Evolutionary conservation across 2,797 vertebrate genomes (phyloP).

Genomic region (Lacerta bilineata): DNA sequence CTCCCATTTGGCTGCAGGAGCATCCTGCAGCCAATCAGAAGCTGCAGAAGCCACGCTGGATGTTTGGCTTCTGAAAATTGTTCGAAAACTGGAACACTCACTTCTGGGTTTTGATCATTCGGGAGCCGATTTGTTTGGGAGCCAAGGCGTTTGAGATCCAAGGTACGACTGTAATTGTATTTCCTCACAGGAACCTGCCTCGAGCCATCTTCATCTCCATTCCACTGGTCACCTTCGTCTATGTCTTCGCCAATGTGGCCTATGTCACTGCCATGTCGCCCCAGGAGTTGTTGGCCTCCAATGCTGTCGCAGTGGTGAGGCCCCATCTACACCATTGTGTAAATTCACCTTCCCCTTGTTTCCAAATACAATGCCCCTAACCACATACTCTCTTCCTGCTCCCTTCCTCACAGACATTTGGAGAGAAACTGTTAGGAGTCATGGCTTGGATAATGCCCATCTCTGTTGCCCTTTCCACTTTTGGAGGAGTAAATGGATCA

Average conservation of each 20-base stretch:
- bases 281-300: constrained; percentile 92
- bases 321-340: neutral
- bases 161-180: constrained; percentile 34
- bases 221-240: constrained; percentile 94
- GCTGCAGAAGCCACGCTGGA: no score
- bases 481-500: constrained; percentile 95
- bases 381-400: neutral
- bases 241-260: constrained; percentile 95
- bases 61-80: no score
- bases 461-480: constrained; percentile 94
- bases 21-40: no score
- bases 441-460: constrained; percentile 98
- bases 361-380: neutral
- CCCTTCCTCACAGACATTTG: constrained; percentile 86
- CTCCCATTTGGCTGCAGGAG: no score
- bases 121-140: no score
- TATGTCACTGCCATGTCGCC: constrained; percentile 96
- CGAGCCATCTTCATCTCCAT: constrained; percentile 97
- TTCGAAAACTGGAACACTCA: no score
- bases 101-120: no score
- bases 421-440: constrained; percentile 93
- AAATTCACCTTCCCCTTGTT: neutral
- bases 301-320: constrained; percentile 94
- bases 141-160: no score
- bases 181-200: constrained; percentile 88